Evolutionary conservation across 2,113 vertebrate species (phyloP).

Genomic region (Gopherus evgoodei): DNA sequence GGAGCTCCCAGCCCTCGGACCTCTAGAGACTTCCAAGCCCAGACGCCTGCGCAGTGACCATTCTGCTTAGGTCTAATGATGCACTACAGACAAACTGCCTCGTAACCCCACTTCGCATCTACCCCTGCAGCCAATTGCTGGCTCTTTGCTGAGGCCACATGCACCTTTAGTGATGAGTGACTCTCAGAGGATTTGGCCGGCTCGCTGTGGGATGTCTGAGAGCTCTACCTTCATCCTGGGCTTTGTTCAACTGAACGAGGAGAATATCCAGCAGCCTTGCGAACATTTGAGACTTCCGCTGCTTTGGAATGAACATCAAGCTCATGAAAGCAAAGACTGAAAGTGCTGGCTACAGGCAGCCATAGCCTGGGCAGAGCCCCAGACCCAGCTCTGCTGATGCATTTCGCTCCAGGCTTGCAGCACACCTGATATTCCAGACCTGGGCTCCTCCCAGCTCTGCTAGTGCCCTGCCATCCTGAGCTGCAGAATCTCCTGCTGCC

Average conservation of each 20-base stretch:
- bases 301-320: background rate
- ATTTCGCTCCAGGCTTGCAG: too few species aligned
- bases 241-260: background rate
- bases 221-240: background rate
- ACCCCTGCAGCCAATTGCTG: background rate
- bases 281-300: background rate
- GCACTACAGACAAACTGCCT: background rate
- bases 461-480: too few species aligned
- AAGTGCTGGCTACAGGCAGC: background rate
- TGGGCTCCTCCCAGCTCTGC: too few species aligned
- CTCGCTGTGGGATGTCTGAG: background rate
- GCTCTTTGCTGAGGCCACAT: background rate
- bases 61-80: background rate
- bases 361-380: background rate
- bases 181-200: background rate
- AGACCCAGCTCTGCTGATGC: too few species aligned
- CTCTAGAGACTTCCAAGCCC: background rate
- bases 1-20: too few species aligned
- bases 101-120: background rate
- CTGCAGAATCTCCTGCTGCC: too few species aligned
- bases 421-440: too few species aligned
- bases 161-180: too few species aligned
- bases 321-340: background rate
- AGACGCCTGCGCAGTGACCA: background rate
- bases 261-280: background rate